Evolutionary conservation across 2,888 invertebrate species (phyloP).

Genomic region (Ditylenchus weischeri): DNA sequence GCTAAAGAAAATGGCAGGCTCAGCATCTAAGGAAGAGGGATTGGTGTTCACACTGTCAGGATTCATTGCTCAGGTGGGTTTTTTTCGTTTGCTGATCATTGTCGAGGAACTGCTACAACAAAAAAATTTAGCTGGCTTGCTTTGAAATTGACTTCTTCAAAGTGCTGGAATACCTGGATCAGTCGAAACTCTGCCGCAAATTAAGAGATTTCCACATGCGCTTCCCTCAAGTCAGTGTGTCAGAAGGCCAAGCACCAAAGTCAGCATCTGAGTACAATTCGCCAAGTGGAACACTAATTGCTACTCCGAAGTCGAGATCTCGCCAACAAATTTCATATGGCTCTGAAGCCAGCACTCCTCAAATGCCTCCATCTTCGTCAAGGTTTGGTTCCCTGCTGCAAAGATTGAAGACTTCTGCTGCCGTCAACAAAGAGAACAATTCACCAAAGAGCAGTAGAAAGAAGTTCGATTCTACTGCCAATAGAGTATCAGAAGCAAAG

Average conservation of each 20-base stretch:
- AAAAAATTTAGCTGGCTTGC: constrained; percentile 35
- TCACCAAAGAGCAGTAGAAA: not conserved
- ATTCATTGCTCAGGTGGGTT: constrained; percentile 20
- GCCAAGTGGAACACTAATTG: not conserved
- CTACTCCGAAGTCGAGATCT: not conserved
- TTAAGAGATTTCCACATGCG: constrained; percentile 41
- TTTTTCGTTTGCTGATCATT: not conserved
- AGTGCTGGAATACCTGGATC: constrained; percentile 43
- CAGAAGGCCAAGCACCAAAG: not conserved
- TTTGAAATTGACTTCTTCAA: constrained; percentile 46
- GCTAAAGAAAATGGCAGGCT: constrained; percentile 1
- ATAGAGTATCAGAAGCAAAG: not conserved
- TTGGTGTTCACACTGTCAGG: constrained; percentile 15
- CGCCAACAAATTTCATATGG: not conserved
- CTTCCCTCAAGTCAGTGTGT: constrained; percentile 1
- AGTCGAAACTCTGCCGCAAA: constrained; percentile 45
- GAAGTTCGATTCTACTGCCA: not conserved
- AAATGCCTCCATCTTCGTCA: not conserved
- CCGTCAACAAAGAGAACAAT: not conserved
- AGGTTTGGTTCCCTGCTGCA: not conserved
- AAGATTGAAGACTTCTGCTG: not conserved
- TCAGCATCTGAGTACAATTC: not conserved
- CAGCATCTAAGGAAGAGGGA: not conserved
- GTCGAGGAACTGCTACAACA: not conserved
- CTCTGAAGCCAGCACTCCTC: not conserved